Evolutionary conservation across 35 echinoderm and acorn worm genomes (phyloP).

Genomic region (Ptychodera flava): DNA sequence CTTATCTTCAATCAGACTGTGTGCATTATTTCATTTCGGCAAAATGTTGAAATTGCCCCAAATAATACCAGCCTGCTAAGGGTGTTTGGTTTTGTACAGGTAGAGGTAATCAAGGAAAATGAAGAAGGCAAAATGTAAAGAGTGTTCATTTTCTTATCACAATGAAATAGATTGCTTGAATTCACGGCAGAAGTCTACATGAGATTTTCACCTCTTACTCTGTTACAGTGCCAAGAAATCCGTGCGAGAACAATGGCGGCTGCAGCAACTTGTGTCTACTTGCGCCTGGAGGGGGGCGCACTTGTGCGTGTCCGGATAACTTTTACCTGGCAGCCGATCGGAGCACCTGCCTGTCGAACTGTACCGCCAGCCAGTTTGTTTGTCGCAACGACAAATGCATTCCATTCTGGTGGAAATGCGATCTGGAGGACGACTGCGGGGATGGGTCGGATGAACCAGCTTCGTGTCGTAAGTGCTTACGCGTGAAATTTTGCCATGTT

Average conservation of each 20-base stretch:
- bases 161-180: no score
- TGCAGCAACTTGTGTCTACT: slow-evolving; percentile 84
- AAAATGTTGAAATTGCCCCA: no score
- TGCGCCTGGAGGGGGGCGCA: slow-evolving; percentile 19
- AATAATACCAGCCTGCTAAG: no score
- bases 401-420: slow-evolving; percentile 11
- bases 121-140: no score
- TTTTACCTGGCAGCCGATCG: slow-evolving; percentile 49
- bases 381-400: slow-evolving; percentile 27
- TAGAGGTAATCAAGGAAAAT: no score
- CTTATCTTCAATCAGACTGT: no score
- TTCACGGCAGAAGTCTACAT: no score
- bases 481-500: neutral
- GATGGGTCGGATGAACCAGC: slow-evolving; percentile 50
- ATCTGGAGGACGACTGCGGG: slow-evolving; percentile 17
- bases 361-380: slow-evolving; percentile 62
- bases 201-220: no score
- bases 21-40: no score
- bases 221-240: slow-evolving; percentile 43
- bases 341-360: slow-evolving; percentile 54
- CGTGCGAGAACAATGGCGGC: slow-evolving; percentile 53
- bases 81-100: no score
- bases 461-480: slow-evolving; percentile 58
- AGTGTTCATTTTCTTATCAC: no score
- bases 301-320: slow-evolving; percentile 78